phyloP scores from a whole-genome alignment of 2,888 invertebrate genomes.

The Athalia rosae region DNA sequence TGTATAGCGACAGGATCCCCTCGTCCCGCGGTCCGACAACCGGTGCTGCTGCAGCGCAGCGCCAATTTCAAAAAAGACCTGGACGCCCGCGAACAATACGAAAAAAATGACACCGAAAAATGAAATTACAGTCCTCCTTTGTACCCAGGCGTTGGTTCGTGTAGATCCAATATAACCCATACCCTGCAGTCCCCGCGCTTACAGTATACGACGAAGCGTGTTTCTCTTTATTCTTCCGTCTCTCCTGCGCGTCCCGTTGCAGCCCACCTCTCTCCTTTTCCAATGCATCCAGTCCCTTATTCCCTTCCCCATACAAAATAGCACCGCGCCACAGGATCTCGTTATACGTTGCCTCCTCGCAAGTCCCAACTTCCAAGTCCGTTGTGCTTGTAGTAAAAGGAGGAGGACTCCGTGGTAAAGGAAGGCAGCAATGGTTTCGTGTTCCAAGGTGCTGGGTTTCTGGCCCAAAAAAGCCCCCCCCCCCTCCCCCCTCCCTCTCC shows the following conservation, averaged over 20 bases:
- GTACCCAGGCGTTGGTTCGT: constrained; percentile 65
- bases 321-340: constrained; percentile 59
- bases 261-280: constrained; percentile 50
- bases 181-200: not conserved
- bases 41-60: constrained; percentile 1
- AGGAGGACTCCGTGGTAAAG: constrained; percentile 10
- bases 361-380: constrained; percentile 33
- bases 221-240: constrained; percentile 49
- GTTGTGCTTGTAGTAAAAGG: constrained; percentile 14
- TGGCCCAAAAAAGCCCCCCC: constrained; percentile 61
- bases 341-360: constrained; percentile 62
- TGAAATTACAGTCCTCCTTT: constrained; percentile 56
- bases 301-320: constrained; percentile 44
- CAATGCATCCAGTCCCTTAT: constrained; percentile 49
- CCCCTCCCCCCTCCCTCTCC: constrained; percentile 46
- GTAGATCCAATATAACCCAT: constrained; percentile 67
- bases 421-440: constrained; percentile 46
- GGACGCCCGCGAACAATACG: not conserved
- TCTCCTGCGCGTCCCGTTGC: constrained; percentile 50
- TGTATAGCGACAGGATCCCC: not conserved
- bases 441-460: constrained; percentile 67
- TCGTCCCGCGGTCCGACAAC: constrained; percentile 28
- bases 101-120: constrained; percentile 40
- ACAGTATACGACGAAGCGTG: constrained; percentile 30
- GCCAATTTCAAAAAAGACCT: constrained; percentile 19